Evolutionary conservation across 1,140 invertebrate genomes (phyloP).

Genomic region (Papilio glaucus): DNA sequence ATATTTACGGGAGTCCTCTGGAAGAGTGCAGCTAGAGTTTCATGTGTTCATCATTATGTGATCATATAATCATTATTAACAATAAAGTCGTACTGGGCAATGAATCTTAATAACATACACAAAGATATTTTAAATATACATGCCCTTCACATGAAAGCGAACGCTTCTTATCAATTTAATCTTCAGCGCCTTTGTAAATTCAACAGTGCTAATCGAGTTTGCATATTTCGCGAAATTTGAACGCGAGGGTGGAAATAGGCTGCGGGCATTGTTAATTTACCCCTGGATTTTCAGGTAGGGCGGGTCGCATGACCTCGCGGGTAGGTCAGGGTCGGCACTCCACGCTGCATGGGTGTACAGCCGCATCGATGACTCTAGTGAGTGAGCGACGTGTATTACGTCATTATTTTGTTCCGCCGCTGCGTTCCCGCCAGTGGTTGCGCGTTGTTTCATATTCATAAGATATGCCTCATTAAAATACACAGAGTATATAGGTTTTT

Average conservation of each 20-base stretch:
- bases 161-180: slow-evolving; percentile 15
- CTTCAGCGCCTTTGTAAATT: slow-evolving; percentile 11
- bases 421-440: not conserved
- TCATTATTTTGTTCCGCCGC: slow-evolving; percentile 28
- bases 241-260: slow-evolving; percentile 16
- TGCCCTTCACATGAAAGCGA: not conserved
- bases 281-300: slow-evolving; percentile 49
- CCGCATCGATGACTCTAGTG: slow-evolving; percentile 30
- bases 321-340: slow-evolving; percentile 57
- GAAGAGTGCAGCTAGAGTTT: too few species aligned
- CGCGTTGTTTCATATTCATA: slow-evolving; percentile 14
- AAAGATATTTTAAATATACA: not conserved
- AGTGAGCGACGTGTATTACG: slow-evolving; percentile 26
- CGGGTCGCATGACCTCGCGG: slow-evolving; percentile 59
- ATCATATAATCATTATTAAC: too few species aligned
- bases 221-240: slow-evolving; percentile 3
- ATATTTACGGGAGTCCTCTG: too few species aligned
- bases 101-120: not conserved
- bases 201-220: slow-evolving; percentile 17
- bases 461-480: slow-evolving; percentile 13
- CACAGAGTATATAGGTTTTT: not conserved
- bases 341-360: slow-evolving; percentile 10
- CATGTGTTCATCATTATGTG: too few species aligned
- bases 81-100: not conserved
- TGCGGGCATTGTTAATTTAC: slow-evolving; percentile 44